phyloP scores from a whole-genome alignment of 2,113 vertebrate species.

The Microtus montanus region DNA sequence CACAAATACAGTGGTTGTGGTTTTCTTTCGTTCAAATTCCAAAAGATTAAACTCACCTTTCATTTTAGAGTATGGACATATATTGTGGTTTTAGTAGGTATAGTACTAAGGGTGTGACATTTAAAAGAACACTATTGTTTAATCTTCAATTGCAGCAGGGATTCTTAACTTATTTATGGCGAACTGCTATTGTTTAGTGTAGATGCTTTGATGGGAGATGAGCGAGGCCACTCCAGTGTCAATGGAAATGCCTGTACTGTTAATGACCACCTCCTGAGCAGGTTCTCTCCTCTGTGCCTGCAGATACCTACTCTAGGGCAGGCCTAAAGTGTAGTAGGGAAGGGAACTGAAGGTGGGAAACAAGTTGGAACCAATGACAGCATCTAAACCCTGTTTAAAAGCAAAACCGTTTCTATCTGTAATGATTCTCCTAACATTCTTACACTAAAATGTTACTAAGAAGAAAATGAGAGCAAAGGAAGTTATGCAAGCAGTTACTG shows the following conservation, averaged over 20 bases:
- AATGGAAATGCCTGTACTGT: not conserved
- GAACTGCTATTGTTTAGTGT: not conserved
- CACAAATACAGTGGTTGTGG: constrained; percentile 60
- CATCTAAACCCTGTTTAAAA: constrained; percentile 29
- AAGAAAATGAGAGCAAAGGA: constrained; percentile 11
- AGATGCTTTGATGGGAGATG: not conserved
- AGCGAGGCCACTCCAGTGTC: not conserved
- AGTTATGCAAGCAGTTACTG: not conserved
- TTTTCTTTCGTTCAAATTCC: not conserved
- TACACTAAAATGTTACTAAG: constrained; percentile 19
- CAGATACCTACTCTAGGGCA: not conserved
- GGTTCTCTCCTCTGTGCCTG: not conserved
- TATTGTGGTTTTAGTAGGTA: constrained; percentile 21
- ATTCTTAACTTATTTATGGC: constrained; percentile 64
- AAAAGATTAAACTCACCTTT: not conserved
- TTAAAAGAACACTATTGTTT: constrained; percentile 31
- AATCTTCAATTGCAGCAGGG: constrained; percentile 26
- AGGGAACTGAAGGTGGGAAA: not conserved
- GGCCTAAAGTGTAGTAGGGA: not conserved
- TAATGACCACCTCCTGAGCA: not conserved
- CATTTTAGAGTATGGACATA: not conserved
- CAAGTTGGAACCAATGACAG: not conserved
- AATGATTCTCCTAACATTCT: not conserved
- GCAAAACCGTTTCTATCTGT: not conserved
- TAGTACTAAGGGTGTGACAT: constrained; percentile 43